Evolutionary conservation across 2,113 vertebrate species (phyloP).

Genomic region (Tichodroma muraria): DNA sequence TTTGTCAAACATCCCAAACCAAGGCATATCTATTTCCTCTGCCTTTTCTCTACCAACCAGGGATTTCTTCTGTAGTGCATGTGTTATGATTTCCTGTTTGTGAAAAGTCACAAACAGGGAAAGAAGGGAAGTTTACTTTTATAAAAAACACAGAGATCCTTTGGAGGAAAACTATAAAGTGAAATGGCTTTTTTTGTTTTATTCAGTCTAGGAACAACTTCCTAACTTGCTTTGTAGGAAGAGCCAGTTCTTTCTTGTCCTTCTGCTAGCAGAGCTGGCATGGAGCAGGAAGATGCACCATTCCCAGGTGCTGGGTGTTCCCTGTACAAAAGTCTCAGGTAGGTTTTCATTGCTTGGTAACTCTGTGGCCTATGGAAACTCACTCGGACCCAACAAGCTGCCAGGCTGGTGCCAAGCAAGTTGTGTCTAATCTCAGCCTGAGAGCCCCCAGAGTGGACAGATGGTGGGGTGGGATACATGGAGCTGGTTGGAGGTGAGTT

Average conservation of each 20-base stretch:
- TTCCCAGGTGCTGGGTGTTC: neutral
- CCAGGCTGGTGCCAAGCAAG: neutral
- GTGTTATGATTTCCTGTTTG: neutral
- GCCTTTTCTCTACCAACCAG: neutral
- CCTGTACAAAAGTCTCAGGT: neutral
- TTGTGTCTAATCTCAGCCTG: neutral
- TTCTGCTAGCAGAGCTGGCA: neutral
- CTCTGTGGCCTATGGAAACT: neutral
- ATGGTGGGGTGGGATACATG: neutral
- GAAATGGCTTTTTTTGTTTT: neutral
- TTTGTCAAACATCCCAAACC: neutral
- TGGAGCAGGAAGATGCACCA: neutral
- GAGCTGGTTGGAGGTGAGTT: neutral
- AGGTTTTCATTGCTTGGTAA: neutral
- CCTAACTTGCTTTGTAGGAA: neutral
- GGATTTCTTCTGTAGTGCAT: fast-evolving
- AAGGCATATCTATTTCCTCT: neutral
- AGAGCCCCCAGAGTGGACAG: neutral
- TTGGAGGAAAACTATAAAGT: neutral
- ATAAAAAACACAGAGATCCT: neutral
- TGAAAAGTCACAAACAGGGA: neutral
- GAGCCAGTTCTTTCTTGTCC: neutral
- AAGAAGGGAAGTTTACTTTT: neutral
- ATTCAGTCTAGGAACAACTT: neutral
- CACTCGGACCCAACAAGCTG: neutral